Percentiles rank a stretch among this genome's conserved stretches.
Evolutionary conservation across 2,888 invertebrate genomes (phyloP).

Genomic region (Eugnorisma glareosa): DNA sequence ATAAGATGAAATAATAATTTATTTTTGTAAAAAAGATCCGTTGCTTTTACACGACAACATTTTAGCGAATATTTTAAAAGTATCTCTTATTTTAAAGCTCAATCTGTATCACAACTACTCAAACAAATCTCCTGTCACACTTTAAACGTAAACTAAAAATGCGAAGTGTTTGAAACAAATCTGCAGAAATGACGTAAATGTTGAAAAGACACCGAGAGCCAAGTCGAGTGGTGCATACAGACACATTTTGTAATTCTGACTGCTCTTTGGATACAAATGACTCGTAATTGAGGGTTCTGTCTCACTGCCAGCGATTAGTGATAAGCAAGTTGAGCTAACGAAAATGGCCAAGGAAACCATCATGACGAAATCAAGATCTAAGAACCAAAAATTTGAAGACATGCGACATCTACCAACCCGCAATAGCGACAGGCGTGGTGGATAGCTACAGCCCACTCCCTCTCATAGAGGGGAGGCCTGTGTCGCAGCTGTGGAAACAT

Average conservation of each 20-base stretch:
- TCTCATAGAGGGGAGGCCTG: background rate
- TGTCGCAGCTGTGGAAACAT: no score
- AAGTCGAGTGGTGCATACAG: constrained; percentile 35
- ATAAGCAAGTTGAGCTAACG: background rate
- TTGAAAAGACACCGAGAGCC: constrained; percentile 35
- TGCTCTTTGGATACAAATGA: constrained; percentile 43
- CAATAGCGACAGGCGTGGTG: background rate
- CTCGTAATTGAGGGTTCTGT: background rate
- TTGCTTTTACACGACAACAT: background rate
- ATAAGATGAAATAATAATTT: no score
- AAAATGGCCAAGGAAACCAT: no score
- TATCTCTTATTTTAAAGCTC: no score
- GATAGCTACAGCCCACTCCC: no score
- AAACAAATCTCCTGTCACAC: background rate
- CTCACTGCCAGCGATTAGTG: background rate
- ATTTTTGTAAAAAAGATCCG: background rate
- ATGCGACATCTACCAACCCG: background rate
- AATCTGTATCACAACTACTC: background rate
- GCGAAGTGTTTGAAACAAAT: constrained; percentile 3
- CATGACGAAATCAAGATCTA: no score
- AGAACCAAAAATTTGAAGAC: background rate
- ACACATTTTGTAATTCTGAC: constrained; percentile 45
- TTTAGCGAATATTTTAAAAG: background rate
- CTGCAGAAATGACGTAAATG: constrained; percentile 17
- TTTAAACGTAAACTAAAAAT: background rate